A percentile compares a stretch with the other conserved stretches of the same genome.
Conservation (phyloP, 2,797 vertebrate species). For the Florisuga fusca region DNA sequence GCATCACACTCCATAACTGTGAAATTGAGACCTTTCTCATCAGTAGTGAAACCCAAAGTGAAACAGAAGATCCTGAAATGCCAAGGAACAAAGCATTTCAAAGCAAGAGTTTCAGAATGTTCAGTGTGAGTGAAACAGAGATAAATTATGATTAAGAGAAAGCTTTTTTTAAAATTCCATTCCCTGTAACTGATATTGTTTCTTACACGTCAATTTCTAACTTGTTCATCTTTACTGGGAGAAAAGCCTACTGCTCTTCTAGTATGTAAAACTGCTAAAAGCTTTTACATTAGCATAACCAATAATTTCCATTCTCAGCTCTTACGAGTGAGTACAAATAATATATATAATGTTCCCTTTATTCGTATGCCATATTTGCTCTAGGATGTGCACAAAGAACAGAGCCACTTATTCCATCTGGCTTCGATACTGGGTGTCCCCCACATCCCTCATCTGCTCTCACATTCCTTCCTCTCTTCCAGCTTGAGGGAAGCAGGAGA, state of each 20-base stretch:
- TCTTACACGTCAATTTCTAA: not conserved
- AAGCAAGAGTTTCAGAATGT: not conserved
- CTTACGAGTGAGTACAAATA: not conserved
- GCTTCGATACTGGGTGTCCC: not conserved
- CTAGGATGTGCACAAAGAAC: not conserved
- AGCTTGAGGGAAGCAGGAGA: not conserved
- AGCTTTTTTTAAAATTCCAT: not conserved
- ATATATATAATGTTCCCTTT: not conserved
- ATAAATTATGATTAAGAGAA: not conserved
- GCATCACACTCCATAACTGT: not conserved
- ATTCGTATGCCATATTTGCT: not conserved
- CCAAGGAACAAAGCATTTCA: not conserved
- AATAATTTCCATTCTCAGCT: not conserved
- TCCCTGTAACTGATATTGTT: not conserved
- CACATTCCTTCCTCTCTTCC: not conserved
- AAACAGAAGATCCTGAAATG: not conserved
- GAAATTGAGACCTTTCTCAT: not conserved
- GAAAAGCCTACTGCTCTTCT: not conserved
- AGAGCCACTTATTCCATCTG: not conserved
- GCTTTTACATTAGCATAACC: not conserved
- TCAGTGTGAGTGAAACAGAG: not conserved
- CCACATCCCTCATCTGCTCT: not conserved
- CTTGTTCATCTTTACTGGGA: not conserved
- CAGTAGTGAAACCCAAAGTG: not conserved
- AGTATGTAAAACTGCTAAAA: not conserved